A percentile compares a stretch with the other conserved stretches of the same genome.
Evolutionary conservation across 2,888 invertebrate species (phyloP).

Genomic region (Chorisops tibialis): DNA sequence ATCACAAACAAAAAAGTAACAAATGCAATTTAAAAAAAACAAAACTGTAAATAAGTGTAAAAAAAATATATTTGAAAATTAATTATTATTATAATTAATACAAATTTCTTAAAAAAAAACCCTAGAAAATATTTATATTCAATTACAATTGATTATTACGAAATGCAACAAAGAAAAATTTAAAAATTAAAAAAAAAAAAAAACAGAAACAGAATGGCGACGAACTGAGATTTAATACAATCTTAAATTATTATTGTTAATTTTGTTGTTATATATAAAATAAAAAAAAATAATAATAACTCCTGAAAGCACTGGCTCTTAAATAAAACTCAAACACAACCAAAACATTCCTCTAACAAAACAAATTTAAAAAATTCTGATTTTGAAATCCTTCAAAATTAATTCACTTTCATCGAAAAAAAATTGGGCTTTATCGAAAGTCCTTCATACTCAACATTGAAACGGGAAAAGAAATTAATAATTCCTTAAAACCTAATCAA

Average conservation of each 20-base stretch:
- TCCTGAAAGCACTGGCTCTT: no score
- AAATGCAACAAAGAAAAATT: neutral
- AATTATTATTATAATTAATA: neutral
- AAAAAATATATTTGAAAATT: neutral
- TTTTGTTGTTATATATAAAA: slow-evolving; percentile 28
- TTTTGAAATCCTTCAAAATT: no score
- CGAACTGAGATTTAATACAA: neutral
- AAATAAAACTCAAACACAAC: no score
- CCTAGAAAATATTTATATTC: neutral
- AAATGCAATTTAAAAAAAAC: no score
- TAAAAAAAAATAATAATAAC: neutral
- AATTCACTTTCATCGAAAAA: no score
- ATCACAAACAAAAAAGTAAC: slow-evolving; percentile 19
- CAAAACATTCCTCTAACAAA: no score
- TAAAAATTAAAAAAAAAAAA: neutral
- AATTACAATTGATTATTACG: neutral
- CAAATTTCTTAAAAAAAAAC: neutral
- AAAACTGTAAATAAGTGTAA: slow-evolving; percentile 27
- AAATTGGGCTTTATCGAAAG: no score
- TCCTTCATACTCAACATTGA: no score
- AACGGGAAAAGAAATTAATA: no score
- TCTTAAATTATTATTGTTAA: slow-evolving; percentile 20
- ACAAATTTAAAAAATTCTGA: no score
- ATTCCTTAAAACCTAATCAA: no score
- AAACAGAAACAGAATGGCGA: slow-evolving; percentile 19